Base-by-base conservation (phyloP, 2,113 vertebrate species). In the Eulemur macaco region DNA sequence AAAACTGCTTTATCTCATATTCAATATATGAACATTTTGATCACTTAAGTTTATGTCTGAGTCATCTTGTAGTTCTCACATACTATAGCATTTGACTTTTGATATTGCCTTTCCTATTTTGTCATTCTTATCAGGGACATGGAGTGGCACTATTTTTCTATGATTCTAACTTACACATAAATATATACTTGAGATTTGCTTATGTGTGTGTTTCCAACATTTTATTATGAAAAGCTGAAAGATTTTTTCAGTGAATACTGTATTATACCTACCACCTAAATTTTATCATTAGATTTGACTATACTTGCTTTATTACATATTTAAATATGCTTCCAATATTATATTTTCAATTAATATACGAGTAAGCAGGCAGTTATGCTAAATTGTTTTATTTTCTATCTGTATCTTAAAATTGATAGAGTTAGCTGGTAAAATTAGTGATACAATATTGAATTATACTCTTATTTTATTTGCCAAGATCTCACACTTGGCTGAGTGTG, bases 371-470 rank as follows among this genome's bases (percentile, higher is more conserved):
- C 58, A 84, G 8, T 94, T 94, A 64, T 12, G 1, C 64, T 73
- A 54, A 73, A 13, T 63, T 71, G 42, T 76, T 84, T 78, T 58
- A 20, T 76, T 91, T 78, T 81, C 34, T 68, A 10, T 84, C 15
- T 93, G 31, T 93, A 39, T 84, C 63, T 89, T 96, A 54, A 73
- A 78, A 69, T 96, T 77, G 11, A 17, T 84, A 93, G 18, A 68
- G 45, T 71, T 85, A 93, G n/a, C 18, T 89, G 71, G 5, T 93
- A 56, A 85, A 23, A 64, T 71, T 25, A 77, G 12, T 60, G 23
- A 84, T 89, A 45, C 27, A 84, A 54, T 20, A 39, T 71, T 73
- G 71, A 78, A 64, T 85, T 89, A 71, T 63, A 10, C 52, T 89
- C 31, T 71, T 68, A 73, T 47, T 81, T 27, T 47, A 45, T 80